Evolutionary conservation across 2,113 vertebrate species (phyloP), one percentile per base, ranked within the genome.

Genomic region (Shinisaurus crocodilurus): DNA sequence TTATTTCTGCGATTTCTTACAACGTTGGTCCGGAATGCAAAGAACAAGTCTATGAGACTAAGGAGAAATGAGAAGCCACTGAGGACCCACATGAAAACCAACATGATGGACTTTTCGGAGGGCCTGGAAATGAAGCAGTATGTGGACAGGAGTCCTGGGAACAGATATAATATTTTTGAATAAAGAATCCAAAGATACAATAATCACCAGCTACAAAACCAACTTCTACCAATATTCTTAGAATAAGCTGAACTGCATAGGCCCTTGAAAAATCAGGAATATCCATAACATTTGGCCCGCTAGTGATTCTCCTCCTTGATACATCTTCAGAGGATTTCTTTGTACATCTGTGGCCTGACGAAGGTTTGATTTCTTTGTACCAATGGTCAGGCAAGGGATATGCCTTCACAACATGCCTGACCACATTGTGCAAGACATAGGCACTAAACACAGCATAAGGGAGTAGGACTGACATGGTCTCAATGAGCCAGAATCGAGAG

Each of bases 121-220:
- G 99, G 98, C 74, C 99, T 97, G 63, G 99, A 99, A 88, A 98
- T 96, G 6, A 99, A 99, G 88, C 99, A 99, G 92, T 99, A 6
- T 98, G 98, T 7, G 98, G 98, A 93, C 99, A 99, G 0, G 98
- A 98, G 0, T 96, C 69, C 2, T 98, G 97, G 34, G 98, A 97
- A 94, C 99, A 99, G n/a, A 98, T 97, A 92, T 99, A 98, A 9
- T 96, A 96, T 60, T 96, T 97, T 0, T 98, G 98, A 92, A 98
- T 97, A 93, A 97, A 92, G 94, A 99, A 98, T 0, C 99, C 98
- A 67, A 98, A 99, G 60, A 99, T 95, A 25, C 98, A 97, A 92
- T 99, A 99, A 8, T 99, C 98, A 16, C 96, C 96, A 32, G 95
- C 96, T 23, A 97, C 98, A 77, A 99, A 98, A 1, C 97, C 98